Evolutionary conservation across 2,797 vertebrate genomes (phyloP).

Genomic region (Xenentodon cancila): DNA sequence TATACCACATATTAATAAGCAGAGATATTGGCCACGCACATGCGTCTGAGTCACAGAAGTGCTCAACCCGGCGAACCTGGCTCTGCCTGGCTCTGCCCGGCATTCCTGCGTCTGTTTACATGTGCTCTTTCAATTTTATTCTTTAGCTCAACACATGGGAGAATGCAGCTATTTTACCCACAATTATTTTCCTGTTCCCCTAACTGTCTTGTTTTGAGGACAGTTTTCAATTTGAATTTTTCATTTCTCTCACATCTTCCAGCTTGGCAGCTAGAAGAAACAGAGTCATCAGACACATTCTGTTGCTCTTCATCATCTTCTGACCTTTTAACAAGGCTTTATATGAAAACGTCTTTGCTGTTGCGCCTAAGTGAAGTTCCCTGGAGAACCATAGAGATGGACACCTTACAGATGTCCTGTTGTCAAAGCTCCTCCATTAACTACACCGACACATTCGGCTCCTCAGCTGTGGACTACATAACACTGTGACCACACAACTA

Average conservation of each 20-base stretch:
- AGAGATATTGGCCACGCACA: constrained; percentile 56
- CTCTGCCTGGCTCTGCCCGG: constrained; percentile 20
- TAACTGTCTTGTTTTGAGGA: constrained; percentile 48
- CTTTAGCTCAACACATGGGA: constrained; percentile 55
- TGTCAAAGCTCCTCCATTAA: constrained; percentile 42
- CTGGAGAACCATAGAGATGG: constrained; percentile 12
- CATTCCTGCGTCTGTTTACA: constrained; percentile 55
- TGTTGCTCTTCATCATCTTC: constrained; percentile 39
- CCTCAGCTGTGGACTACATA: constrained; percentile 35
- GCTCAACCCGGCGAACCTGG: constrained; percentile 53
- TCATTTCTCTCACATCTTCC: constrained; percentile 48
- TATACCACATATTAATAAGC: constrained; percentile 69
- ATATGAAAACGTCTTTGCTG: neutral
- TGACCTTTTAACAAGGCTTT: constrained; percentile 36
- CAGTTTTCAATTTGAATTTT: constrained; percentile 58
- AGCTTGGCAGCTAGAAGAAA: constrained; percentile 15
- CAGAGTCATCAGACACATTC: constrained; percentile 28
- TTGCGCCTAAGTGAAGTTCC: constrained; percentile 18
- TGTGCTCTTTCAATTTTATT: constrained; percentile 56
- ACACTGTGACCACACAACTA: constrained; percentile 69
- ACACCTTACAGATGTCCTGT: constrained; percentile 37
- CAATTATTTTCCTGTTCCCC: constrained; percentile 58
- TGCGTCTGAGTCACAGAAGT: constrained; percentile 25
- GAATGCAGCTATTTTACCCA: constrained; percentile 59
- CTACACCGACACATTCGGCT: constrained; percentile 37